Evolutionary conservation across 2,888 invertebrate genomes (phyloP), one percentile per base, ranked within the genome.

Genomic region (Xestobium rufovillosum): DNA sequence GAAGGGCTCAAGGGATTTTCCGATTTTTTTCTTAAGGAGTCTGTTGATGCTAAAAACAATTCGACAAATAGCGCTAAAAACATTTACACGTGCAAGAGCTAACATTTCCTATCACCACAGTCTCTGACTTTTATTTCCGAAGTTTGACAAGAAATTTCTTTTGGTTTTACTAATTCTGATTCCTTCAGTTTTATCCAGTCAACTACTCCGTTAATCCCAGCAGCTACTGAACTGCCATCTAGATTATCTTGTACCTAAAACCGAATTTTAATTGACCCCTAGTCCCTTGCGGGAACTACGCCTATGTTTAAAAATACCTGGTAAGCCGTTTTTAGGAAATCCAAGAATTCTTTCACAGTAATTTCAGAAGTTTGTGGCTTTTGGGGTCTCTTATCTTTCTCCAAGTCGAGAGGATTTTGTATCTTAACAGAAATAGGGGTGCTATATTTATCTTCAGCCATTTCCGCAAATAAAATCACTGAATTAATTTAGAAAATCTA

Each of bases 251-350:
- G 67, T 2, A 60, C 59, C 60, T 61, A 38, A 23, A 44, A 36
- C 32, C 27, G 11, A 36, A 14, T 11, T 29, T 26, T 15, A 11
- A 26, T 17, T n/a, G 10, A 8, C 26, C 16, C 13, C 9, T 8
- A 10, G 3, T n/a, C 10, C 17, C 32, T 33, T 4, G 15, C 8
- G 32, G 17, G 3, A 12, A 12, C 12, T 16, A 30, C 9, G 12
- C 4, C 15, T 12, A 8, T n/a, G 11, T 39, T 31, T 14, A 14
- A 19, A 35, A 26, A 12, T 42, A 82, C 76, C 66, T 80, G 80
- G 61, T 82, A 83, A 0, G 82, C 81, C 4, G 79, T 80, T 58
- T 76, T 76, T 68, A 83, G 72, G 55, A 81, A 81, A 54, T 80
- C 79, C 50, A 83, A 74, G 55, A 83, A 82, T 50, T 78, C 76